Evolutionary conservation across 1,140 invertebrate genomes (phyloP), one percentile per base, ranked within the genome.

Genomic region (Aleiodes sp.): DNA sequence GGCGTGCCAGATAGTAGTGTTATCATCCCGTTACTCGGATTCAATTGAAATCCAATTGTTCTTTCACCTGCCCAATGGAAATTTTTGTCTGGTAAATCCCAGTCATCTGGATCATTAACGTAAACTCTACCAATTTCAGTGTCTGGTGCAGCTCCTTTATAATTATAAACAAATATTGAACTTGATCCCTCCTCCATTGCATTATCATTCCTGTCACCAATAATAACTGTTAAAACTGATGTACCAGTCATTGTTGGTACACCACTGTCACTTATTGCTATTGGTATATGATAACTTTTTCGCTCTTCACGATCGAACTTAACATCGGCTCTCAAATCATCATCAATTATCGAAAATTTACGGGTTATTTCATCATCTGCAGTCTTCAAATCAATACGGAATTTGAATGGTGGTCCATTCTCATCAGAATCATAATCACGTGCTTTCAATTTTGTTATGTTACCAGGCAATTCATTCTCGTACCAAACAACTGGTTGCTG

Each of bases 171-270:
- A 78, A 95, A 94, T 76, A 98, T 97, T 60, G 91, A 89, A 76
- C 96, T 97, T 4, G 90, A 88, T 0, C 96, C 96, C 46, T 91
- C 87, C 1, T 86, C 84, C 91, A 97, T 97, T 1, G 88, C 81
- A 82, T 97, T 97, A 77, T 98, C 96, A 80, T 98, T 98, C 41
- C 89, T 88, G 83, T 98, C 96, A 1, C 94, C 96, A 70, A 98
- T 97, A 9, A 96, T 92, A 1, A 98, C 91, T 35, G 90, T 91
- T 0, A 97, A 84, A 2, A 90, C 92, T 43, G 93, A 95, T 0
- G 92, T 92, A 0, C 91, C 92, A 0, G 91, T 93, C 83, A 90
- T 84, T 7, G 87, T 80, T 0, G 94, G 94, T 3, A 76, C 86
- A 0, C 95, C 95, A 70, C 89, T 92, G 80, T 97, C 96, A 2